Base-by-base conservation (phyloP, 2,797 vertebrate species). In the Pseudochromis fuscus region DNA sequence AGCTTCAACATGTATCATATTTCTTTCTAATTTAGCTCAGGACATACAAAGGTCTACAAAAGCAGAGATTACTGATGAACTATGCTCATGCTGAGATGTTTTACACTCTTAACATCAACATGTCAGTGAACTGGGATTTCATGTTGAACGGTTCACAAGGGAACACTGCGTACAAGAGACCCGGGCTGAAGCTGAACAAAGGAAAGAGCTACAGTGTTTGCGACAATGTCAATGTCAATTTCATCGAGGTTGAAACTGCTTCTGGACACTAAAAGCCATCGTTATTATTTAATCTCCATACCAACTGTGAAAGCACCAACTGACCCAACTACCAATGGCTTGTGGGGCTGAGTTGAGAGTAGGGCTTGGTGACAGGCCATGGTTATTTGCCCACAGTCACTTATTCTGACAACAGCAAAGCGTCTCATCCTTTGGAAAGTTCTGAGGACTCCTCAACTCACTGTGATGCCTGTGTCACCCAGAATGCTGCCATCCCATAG, bases 21-120 rank as follows among this genome's bases (percentile, higher is more conserved):
- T 56, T 66, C 68, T 78, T 51, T 68, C 30, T 77, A 44, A 53
- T 75, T 64, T 84, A 75, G 84, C 86, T 93, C 88, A 91, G 90
- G 87, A 85, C 38, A 77, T 64, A 68, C n/a, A n/a, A n/a, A n/a
- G n/a, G n/a, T 60, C 75, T 28, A 66, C 78, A 55, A 61, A 65
- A 77, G 45, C 53, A 72, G 66, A 79, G 51, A 69, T 79, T 66
- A 75, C 44, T 57, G 49, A 70, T 62, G 24, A 62, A 61, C 38
- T 63, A 2, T 30, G 21, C 25, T 42, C 24, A 23, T 51, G 13
- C 21, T 46, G 56, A 57, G 5, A 23, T 21, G 25, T 56, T 65
- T 72, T 33, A 45, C 19, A 56, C 25, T 38, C 37, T 16, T 38
- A 18, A 38, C 13, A 13, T 16, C 37, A 38, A 21, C 60, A 67